Evolutionary conservation across 2,888 invertebrate genomes (phyloP).

Genomic region (Meta bourneti): DNA sequence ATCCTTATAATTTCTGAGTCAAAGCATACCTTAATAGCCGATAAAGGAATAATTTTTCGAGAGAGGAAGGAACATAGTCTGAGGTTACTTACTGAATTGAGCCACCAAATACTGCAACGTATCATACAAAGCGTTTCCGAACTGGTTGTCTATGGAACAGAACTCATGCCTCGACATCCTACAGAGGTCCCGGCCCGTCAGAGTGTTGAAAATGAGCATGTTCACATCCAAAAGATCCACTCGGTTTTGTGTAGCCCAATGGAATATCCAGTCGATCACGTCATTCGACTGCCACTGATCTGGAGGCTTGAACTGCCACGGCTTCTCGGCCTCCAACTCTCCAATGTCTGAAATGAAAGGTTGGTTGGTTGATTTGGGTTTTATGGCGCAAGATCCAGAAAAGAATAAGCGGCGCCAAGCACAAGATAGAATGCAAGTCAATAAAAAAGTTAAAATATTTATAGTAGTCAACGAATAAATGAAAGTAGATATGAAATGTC

Average conservation of each 20-base stretch:
- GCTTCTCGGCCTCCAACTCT: slow-evolving; percentile 61
- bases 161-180: slow-evolving; percentile 77
- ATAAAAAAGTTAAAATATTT: too few species aligned
- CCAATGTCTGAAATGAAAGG: slow-evolving; percentile 49
- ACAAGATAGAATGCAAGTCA: too few species aligned
- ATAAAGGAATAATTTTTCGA: too few species aligned
- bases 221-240: slow-evolving; percentile 77
- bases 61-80: too few species aligned
- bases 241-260: slow-evolving; percentile 76
- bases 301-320: slow-evolving; percentile 76
- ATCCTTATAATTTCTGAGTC: too few species aligned
- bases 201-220: slow-evolving; percentile 76
- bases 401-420: too few species aligned
- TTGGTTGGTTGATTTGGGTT: too few species aligned
- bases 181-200: slow-evolving; percentile 77
- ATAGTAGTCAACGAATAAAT: too few species aligned
- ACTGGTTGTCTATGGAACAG: slow-evolving; percentile 75
- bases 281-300: slow-evolving; percentile 77
- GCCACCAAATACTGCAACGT: slow-evolving; percentile 73
- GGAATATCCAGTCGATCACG: slow-evolving; percentile 78
- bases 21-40: too few species aligned
- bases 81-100: slow-evolving; percentile 68
- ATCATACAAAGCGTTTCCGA: slow-evolving; percentile 75
- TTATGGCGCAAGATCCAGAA: too few species aligned
- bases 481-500: too few species aligned